These are phyloP conservation scores for Larimichthys crocea DNA, from an alignment of 2,113 vertebrate species.

Conservation along the genomic window DNA sequence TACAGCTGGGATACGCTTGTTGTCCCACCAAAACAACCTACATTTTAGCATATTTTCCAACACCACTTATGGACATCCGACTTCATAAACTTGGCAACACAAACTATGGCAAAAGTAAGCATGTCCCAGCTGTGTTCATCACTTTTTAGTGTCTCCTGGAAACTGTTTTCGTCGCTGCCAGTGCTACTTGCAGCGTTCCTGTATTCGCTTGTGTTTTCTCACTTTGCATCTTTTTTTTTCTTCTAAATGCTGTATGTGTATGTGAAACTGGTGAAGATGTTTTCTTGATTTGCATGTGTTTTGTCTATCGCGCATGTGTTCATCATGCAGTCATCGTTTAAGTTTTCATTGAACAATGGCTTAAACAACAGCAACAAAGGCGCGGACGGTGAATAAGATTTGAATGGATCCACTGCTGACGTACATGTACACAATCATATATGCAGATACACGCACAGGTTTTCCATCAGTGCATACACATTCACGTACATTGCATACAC, in stretches of 20 bases:
- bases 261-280: no score
- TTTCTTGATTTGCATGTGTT: neutral
- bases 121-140: no score
- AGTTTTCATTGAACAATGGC: neutral
- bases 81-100: no score
- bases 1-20: no score
- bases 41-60: neutral
- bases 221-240: no score
- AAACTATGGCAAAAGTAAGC: no score
- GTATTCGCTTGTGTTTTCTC: no score
- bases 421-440: neutral
- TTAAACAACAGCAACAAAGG: neutral
- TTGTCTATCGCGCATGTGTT: neutral
- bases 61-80: neutral
- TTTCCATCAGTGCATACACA: neutral
- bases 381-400: neutral
- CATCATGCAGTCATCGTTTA: no score
- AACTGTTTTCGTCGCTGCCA: no score
- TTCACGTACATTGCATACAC: neutral
- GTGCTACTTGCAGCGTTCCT: no score
- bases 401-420: neutral
- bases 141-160: no score
- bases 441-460: neutral
- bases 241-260: neutral
- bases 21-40: no score